Evolutionary conservation across 1,140 invertebrate genomes (phyloP).

Genomic region (Rhopalosiphum maidis): DNA sequence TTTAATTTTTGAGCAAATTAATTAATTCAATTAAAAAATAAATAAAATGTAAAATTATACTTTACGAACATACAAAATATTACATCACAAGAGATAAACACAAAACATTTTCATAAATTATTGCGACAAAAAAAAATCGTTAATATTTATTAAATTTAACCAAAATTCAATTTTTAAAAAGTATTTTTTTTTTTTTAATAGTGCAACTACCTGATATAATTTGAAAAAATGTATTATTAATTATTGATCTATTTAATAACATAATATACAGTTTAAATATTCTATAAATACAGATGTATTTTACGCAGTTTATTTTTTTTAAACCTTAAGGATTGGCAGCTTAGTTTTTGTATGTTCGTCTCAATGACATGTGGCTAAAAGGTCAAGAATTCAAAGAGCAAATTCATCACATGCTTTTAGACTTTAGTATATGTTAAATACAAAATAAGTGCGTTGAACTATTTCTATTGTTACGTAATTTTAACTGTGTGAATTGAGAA

Average conservation of each 20-base stretch:
- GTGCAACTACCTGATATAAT: background rate
- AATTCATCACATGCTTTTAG: background rate
- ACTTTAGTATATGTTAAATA: background rate
- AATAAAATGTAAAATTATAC: too few species aligned
- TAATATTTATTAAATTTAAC: background rate
- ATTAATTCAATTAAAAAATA: too few species aligned
- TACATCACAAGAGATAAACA: background rate
- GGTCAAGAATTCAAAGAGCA: conserved; percentile 34
- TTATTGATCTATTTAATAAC: background rate
- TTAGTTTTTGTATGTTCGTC: background rate
- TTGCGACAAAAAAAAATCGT: background rate
- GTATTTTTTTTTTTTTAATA: background rate
- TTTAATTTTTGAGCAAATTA: background rate
- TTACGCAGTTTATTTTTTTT: background rate
- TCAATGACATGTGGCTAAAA: background rate
- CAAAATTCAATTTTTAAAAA: background rate
- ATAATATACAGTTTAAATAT: background rate
- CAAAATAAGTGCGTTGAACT: background rate
- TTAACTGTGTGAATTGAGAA: background rate
- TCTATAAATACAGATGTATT: conserved; percentile 31
- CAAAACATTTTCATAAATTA: background rate
- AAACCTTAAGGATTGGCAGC: conserved; percentile 17
- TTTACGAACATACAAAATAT: background rate
- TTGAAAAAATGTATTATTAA: background rate
- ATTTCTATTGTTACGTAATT: background rate